Evolutionary conservation across 2,888 invertebrate genomes (phyloP), one percentile per base, ranked within the genome.

Genomic region (Empis stercorea): DNA sequence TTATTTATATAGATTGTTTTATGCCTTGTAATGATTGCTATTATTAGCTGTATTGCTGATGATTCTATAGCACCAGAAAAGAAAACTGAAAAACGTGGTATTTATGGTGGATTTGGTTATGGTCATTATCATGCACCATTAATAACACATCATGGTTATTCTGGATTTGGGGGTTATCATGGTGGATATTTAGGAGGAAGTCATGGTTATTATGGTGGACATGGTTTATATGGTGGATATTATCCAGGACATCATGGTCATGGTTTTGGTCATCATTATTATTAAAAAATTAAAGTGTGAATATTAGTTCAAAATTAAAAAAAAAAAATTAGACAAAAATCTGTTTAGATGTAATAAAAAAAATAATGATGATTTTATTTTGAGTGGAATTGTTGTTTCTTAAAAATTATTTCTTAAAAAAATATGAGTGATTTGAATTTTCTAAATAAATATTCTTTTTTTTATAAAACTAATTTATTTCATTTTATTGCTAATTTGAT

Each of bases 41-140:
- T 27, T 4, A 7, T 27, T 7, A 27, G 23, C 23, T 27, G 23
- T 27, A 6, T 7, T n/a, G 34, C 13, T 34, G 34, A n/a, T 13
- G 34, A 13, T n/a, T 4, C 32, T 32, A 17, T 6, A 17, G 16
- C 7, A 11, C 7, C 7, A 10, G 39, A 39, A 39, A 53, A 53
- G 42, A 51, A 47, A 41, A 53, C 51, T 30, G 50, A 53, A 38
- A 53, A 53, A 39, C 53, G 53, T 2, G 53, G 53, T 17, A 50
- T 53, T 4, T 52, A 51, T 14, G 51, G 52, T 10, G 53, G 51
- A 37, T 53, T 53, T 34, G 52, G 51, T 45, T 50, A 51, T 13
- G 49, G 49, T 17, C 27, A 32, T 17, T 30, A 36, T 40, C 17
- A 30, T 39, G 49, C 48, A 40, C 40, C 44, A 9, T 4, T 16